Evolutionary conservation across 2,113 vertebrate species (phyloP), one percentile per base, ranked within the genome.

Genomic region (Lutjanus erythropterus): DNA sequence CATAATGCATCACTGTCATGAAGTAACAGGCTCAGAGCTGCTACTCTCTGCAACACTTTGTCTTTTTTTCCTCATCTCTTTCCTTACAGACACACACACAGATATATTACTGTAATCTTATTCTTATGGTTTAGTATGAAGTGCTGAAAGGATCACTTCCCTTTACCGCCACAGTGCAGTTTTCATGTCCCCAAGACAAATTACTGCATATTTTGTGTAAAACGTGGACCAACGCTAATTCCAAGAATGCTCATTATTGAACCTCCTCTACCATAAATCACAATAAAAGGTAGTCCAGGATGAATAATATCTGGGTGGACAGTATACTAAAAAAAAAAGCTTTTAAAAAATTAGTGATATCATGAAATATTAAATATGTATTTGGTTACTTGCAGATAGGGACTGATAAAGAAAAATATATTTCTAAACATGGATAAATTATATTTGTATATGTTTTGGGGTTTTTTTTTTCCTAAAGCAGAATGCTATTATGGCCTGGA

Each of bases 1-100:
- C 65, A 61, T 5, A 19, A 70, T 70, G 39, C 76, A 78, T 25
- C 65, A 44, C 50, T 23, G 3, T 53, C 41, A 55, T 71, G 64
- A 71, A 65, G 68, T 3, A 4, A 66, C 68, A 66, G 23, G 11
- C 27, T 19, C 15, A 31, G n/a, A n/a, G n/a, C n/a, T n/a, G n/a
- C n/a, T n/a, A n/a, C n/a, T n/a, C 11, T 55, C 10, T 42, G 16
- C 2, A 29, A 23, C 35, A 21, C 14, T 49, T 47, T n/a, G 6
- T n/a, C 55, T 27, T 68, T 3, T 33, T 50, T 37, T 50, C 1
- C 31, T 68, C 5, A 37, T 6, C 12, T 23, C 33, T 18, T 16
- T 25, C 15, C n/a, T 68, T 9, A 3, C 33, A 68, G 33, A 39
- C 9, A 12, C n/a, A 50, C 46, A 41, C 6, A 21, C 11, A 42